A percentile compares a stretch with the other conserved stretches of the same genome.
Conservation (phyloP, 2,888 invertebrate genomes). For the Cerceris ruficornis region DNA sequence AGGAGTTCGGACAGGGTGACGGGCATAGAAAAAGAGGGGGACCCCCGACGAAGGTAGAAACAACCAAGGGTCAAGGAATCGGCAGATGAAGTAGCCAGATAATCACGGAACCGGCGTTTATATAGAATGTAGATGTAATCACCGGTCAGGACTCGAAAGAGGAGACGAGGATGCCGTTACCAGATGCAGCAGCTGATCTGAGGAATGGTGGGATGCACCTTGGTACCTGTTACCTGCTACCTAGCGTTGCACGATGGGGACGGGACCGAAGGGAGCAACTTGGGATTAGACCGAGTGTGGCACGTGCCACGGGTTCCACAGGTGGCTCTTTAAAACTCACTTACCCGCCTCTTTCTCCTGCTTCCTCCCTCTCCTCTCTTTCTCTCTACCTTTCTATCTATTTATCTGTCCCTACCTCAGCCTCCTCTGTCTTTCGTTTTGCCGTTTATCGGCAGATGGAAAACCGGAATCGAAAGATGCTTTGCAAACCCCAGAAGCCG, state of each 20-base stretch:
- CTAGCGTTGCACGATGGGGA: slow-evolving; percentile 63
- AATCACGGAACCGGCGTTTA: slow-evolving; percentile 63
- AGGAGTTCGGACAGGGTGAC: no score
- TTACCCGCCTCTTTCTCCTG: slow-evolving; percentile 58
- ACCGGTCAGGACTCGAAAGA: slow-evolving; percentile 46
- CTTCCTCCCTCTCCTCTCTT: slow-evolving; percentile 24
- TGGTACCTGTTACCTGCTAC: slow-evolving; percentile 72
- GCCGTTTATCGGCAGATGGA: slow-evolving; percentile 17
- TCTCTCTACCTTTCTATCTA: background rate
- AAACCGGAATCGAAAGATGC: slow-evolving; percentile 50
- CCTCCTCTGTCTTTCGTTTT: background rate
- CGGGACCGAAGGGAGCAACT: slow-evolving; percentile 69
- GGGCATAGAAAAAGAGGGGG: background rate
- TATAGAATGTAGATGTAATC: slow-evolving; percentile 66
- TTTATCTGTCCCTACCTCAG: no score
- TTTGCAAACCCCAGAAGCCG: no score
- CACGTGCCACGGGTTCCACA: slow-evolving; percentile 76
- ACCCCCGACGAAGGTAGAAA: slow-evolving; percentile 38
- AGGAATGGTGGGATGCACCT: slow-evolving; percentile 53
- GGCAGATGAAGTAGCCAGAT: slow-evolving; percentile 56
- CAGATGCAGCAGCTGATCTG: slow-evolving; percentile 61
- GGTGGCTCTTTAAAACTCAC: slow-evolving; percentile 76
- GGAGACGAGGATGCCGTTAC: slow-evolving; percentile 40
- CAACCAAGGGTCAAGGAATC: slow-evolving; percentile 50
- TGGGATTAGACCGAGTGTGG: slow-evolving; percentile 73